Percentiles rank a stretch among this genome's conserved stretches.
phyloP scores from a whole-genome alignment of 2,888 invertebrate species.

The Tipula confusa region DNA sequence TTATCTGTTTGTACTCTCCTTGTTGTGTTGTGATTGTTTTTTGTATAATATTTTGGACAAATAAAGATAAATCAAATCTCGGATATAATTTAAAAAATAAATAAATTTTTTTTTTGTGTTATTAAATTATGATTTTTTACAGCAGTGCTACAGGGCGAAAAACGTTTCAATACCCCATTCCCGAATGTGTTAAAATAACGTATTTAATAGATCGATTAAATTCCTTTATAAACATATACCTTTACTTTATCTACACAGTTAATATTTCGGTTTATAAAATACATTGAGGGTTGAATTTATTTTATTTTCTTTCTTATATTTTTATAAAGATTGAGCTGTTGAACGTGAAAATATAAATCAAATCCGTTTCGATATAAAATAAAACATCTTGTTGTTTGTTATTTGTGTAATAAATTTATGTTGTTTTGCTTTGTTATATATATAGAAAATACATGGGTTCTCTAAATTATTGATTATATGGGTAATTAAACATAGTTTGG shows the following conservation, averaged over 20 bases:
- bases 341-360: conserved; percentile 20
- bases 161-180: neutral
- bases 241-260: neutral
- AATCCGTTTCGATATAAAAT: neutral
- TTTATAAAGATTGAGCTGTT: conserved; percentile 20
- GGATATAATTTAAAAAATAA: conserved; percentile 12
- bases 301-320: neutral
- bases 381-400: conserved; percentile 13
- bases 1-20: neutral
- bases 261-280: neutral
- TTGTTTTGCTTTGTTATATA: neutral
- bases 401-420: neutral
- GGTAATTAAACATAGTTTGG: conserved; percentile 6
- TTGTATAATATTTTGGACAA: neutral
- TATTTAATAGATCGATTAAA: conserved; percentile 25
- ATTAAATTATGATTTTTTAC: neutral
- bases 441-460: neutral
- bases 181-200: neutral
- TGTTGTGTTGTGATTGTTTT: neutral
- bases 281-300: neutral
- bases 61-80: conserved; percentile 20
- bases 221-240: neutral
- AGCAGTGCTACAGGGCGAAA: neutral
- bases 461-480: neutral
- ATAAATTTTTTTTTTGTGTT: neutral